A percentile compares a stretch with the other conserved stretches of the same genome.
Evolutionary conservation across 2,113 vertebrate genomes (phyloP).

Genomic region (Phaethornis superciliosus): DNA sequence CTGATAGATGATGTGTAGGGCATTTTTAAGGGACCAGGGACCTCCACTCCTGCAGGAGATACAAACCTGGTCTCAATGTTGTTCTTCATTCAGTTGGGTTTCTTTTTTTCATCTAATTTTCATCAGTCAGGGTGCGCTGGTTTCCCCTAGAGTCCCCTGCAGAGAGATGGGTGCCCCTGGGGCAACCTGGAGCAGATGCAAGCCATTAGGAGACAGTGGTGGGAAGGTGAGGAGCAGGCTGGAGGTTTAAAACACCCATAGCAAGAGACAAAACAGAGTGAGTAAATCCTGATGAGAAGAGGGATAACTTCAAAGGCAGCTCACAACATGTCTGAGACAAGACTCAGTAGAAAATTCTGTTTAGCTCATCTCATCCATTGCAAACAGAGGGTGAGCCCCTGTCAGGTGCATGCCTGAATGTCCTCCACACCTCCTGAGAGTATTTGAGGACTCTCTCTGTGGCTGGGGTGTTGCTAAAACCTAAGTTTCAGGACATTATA

Average conservation of each 20-base stretch:
- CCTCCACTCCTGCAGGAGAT: background rate
- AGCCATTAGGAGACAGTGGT: background rate
- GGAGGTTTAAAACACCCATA: background rate
- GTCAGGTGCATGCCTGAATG: background rate
- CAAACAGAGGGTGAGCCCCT: background rate
- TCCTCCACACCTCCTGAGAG: background rate
- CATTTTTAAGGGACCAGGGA: background rate
- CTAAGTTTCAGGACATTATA: background rate
- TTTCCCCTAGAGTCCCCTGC: background rate
- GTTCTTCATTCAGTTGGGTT: background rate
- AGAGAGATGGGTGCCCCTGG: background rate
- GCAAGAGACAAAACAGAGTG: background rate
- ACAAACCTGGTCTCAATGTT: fast-evolving
- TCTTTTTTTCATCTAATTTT: background rate
- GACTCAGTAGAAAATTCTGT: background rate
- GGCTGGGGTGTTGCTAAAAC: background rate
- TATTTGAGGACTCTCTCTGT: background rate
- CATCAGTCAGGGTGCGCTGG: background rate
- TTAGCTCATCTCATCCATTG: background rate
- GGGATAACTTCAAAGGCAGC: background rate
- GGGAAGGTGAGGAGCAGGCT: background rate
- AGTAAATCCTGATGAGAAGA: background rate
- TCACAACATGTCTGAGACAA: fast-evolving
- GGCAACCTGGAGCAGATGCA: background rate
- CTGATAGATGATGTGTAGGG: too few species aligned